Conservation (phyloP, 2,888 invertebrate species). For the Morpho helenor region DNA sequence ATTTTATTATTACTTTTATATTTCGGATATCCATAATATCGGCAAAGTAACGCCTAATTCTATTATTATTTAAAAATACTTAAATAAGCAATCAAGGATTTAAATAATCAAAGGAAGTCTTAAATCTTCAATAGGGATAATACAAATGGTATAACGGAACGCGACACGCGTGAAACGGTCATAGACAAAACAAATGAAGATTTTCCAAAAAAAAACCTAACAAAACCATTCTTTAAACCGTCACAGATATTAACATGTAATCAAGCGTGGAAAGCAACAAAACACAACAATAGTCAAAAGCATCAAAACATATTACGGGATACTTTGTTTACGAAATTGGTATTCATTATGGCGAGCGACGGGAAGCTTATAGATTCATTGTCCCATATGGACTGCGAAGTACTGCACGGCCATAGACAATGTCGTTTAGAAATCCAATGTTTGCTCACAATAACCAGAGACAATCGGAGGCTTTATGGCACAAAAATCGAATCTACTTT, state of each 20-base stretch:
- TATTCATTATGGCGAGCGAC: conserved; percentile 55
- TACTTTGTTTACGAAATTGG: conserved; percentile 68
- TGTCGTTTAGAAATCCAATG: conserved; percentile 38
- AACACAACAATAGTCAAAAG: conserved; percentile 53
- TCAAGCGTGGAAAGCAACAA: conserved; percentile 47
- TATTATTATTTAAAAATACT: background rate
- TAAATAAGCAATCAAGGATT: background rate
- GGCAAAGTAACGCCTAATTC: no score
- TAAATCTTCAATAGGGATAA: conserved; percentile 6
- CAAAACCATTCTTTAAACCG: conserved; percentile 39
- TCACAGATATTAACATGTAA: conserved; percentile 62
- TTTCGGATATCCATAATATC: no score
- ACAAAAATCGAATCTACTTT: conserved; percentile 39
- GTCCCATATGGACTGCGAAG: conserved; percentile 44
- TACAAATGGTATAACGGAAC: conserved; percentile 44
- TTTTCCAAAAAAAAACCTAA: conserved; percentile 35
- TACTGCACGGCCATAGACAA: conserved; percentile 36
- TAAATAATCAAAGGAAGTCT: background rate
- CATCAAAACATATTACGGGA: conserved; percentile 75
- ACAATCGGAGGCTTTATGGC: conserved; percentile 34
- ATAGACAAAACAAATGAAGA: conserved; percentile 38
- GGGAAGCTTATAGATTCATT: conserved; percentile 56
- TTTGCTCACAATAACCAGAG: conserved; percentile 51
- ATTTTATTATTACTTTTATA: no score
- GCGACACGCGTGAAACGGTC: conserved; percentile 51